Percentiles rank a stretch among this genome's conserved stretches.
Conservation (phyloP, 2,113 vertebrate species). For the Centropus unirufus region DNA sequence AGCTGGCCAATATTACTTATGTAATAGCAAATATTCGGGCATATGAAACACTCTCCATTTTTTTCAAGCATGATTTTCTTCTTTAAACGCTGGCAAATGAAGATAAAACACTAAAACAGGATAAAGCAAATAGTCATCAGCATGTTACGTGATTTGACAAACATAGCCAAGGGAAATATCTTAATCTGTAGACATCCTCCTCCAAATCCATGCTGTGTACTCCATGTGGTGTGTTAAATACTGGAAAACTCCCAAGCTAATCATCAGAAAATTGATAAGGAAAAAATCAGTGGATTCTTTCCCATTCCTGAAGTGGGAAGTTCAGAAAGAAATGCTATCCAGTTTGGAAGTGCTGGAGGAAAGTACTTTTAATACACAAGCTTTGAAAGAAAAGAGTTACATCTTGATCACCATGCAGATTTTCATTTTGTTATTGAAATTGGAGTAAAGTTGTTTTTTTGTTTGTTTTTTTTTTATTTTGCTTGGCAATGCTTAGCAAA, state of each 20-base stretch:
- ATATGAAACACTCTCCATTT: background rate
- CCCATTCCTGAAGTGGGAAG: background rate
- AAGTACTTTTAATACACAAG: background rate
- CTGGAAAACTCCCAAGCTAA: slow-evolving; percentile 17
- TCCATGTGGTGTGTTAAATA: background rate
- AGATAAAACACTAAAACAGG: background rate
- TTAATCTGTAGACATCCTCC: slow-evolving; percentile 60
- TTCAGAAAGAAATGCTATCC: background rate
- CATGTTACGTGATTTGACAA: background rate
- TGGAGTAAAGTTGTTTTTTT: background rate
- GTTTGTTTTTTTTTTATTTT: too few species aligned
- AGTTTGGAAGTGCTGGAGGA: slow-evolving; percentile 22
- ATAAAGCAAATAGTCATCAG: slow-evolving; percentile 41
- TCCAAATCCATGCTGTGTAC: slow-evolving; percentile 49
- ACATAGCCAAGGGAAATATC: slow-evolving; percentile 10
- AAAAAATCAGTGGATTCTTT: background rate
- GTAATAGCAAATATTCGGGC: background rate
- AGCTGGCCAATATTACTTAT: background rate
- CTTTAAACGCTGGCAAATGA: background rate
- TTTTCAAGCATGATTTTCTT: background rate
- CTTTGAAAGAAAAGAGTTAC: slow-evolving; percentile 24
- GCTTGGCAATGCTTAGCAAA: background rate
- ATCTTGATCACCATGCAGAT: background rate
- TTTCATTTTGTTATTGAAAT: background rate
- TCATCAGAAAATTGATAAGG: slow-evolving; percentile 54